Conservation (phyloP, 2,888 invertebrate genomes). For the Agrotis puta region DNA sequence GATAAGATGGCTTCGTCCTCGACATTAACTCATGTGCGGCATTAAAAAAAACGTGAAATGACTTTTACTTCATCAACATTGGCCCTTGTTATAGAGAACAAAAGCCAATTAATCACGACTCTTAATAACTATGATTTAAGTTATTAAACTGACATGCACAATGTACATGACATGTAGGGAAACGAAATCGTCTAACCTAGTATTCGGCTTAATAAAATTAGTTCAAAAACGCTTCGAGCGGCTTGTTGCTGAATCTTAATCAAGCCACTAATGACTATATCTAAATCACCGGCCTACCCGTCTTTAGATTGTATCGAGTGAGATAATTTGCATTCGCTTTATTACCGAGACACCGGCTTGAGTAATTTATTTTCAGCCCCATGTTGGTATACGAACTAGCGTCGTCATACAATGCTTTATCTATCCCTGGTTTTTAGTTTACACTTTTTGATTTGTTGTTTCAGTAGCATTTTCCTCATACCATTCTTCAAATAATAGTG, state of each 20-base stretch:
- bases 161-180: too few species aligned
- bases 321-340: constrained; percentile 72
- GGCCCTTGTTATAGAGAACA: constrained; percentile 1
- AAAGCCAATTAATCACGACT: not conserved
- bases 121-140: not conserved
- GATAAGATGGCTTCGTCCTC: not conserved
- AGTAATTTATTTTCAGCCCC: constrained; percentile 57
- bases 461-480: too few species aligned
- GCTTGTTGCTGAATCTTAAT: constrained; percentile 58
- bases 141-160: too few species aligned
- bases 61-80: not conserved
- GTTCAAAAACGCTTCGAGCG: constrained; percentile 14
- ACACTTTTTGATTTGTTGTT: not conserved
- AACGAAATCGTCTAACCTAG: not conserved
- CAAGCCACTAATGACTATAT: constrained; percentile 66
- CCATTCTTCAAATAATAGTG: too few species aligned
- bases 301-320: constrained; percentile 66
- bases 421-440: constrained; percentile 3
- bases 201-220: constrained; percentile 45
- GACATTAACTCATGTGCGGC: too few species aligned
- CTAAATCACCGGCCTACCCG: constrained; percentile 69
- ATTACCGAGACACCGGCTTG: constrained; percentile 62
- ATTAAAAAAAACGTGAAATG: not conserved
- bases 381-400: constrained; percentile 31
- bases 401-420: constrained; percentile 44